Conservation (phyloP, 2,113 vertebrate species). For the Leuciscus idus region DNA sequence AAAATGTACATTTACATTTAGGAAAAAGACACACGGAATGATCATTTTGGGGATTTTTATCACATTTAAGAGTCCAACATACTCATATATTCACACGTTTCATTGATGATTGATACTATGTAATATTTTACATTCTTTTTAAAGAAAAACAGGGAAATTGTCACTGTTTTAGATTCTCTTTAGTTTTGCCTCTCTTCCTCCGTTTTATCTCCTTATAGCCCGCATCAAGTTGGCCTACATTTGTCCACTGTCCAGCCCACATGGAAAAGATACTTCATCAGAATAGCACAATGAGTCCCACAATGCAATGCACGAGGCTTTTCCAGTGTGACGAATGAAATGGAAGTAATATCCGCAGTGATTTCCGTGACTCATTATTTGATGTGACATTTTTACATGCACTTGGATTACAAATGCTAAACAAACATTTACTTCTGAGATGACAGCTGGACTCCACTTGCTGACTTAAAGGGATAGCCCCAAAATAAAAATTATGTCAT, state of each 20-base stretch:
- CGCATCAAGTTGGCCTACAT: conserved; percentile 18
- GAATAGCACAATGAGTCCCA: conserved; percentile 34
- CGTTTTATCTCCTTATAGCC: not conserved
- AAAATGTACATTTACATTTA: too few relatives aligned
- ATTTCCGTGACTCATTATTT: not conserved
- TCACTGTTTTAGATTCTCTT: not conserved
- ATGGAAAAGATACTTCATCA: conserved; percentile 38
- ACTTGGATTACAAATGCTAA: conserved; percentile 1
- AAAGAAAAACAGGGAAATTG: not conserved
- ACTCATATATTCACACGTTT: not conserved
- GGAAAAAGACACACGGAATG: not conserved
- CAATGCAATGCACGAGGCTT: not conserved
- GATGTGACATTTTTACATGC: not conserved
- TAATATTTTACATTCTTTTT: not conserved
- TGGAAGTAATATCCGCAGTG: not conserved
- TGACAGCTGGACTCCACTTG: not conserved
- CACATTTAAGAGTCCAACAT: not conserved
- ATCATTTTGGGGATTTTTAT: not conserved
- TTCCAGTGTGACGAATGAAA: not conserved
- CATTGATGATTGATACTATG: not conserved
- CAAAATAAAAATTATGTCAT: not conserved
- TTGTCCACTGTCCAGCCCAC: conserved; percentile 21
- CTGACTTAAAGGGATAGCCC: not conserved
- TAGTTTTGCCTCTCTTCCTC: not conserved
- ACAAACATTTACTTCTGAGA: not conserved